Base-by-base conservation (phyloP, 2,113 vertebrate genomes). In the Athene noctua region DNA sequence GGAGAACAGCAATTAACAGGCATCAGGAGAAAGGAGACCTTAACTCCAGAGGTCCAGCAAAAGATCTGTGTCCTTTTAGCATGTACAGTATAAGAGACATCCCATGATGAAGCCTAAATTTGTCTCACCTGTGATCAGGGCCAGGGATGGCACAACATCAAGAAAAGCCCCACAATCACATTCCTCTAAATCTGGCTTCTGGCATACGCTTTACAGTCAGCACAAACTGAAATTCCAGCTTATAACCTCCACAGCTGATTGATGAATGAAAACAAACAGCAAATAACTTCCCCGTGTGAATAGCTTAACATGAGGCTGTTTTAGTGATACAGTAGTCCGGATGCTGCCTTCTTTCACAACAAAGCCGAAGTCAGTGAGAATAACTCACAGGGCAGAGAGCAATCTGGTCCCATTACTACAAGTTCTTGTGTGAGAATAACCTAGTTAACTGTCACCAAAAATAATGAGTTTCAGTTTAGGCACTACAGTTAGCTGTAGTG, bases 1-100 rank as follows among this genome's bases (percentile, higher is more conserved):
- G 95, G 66, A 96, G 94, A 87, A 65, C 55, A 95, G 84, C 96
- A 97, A 97, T 98, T 97, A 97, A 92, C 75, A 97, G 80, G 70
- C 84, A 97, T 94, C 96, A 96, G 90, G 93, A 96, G 88, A 86
- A 85, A 95, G 88, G 54, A 86, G 84, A 90, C 47, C 40, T 57
- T 6, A 59, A 51, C 87, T 94, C 91, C 47, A 55, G 55, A 91
- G 86, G 67, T 65, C 44, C 78, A 92, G 95, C 84, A 97, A 96
- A 94, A 96, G 22, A 87, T 66, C 67, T 96, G 71, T 90, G 89
- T 96, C 74, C 63, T 86, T 96, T 94, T 62, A 93, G 85, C 93
- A 84, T 1, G 11, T 62, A 80, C 63, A 80, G 62, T 75, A 88
- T 62, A 96, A 89, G 82, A 91, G 96, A 74, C 55, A 62, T 86